These are phyloP conservation scores for Aleadryas rufinucha DNA, from an alignment of 2,113 vertebrate species.

Conservation along the genomic window DNA sequence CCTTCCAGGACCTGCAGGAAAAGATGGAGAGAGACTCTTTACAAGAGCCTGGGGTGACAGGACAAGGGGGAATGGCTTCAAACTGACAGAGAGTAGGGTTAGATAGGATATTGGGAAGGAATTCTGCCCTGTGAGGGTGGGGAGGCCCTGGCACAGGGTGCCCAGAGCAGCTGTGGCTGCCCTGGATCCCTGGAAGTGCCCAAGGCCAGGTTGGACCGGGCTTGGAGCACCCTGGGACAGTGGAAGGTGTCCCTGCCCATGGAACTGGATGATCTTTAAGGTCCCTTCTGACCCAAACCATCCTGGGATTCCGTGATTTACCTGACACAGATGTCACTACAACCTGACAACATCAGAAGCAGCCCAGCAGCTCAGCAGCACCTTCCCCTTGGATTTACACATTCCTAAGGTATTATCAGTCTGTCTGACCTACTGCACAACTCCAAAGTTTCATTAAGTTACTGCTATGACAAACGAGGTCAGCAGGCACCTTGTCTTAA, in stretches of 20 bases:
- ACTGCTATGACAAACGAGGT: not conserved
- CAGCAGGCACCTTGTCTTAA: not conserved
- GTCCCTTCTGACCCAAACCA: not conserved
- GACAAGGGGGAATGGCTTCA: not conserved
- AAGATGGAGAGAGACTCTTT: not conserved
- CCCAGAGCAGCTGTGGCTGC: not conserved
- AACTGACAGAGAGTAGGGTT: not conserved
- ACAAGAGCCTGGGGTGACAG: not conserved
- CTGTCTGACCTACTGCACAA: not conserved
- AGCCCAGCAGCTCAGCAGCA: not conserved
- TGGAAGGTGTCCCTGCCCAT: not conserved
- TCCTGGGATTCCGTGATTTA: not conserved
- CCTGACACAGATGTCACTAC: not conserved
- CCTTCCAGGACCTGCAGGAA: not conserved
- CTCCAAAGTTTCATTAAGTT: not conserved
- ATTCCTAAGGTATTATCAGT: not conserved
- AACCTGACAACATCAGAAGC: not conserved
- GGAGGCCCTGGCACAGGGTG: not conserved
- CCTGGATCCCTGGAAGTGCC: not conserved
- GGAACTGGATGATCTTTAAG: not conserved
- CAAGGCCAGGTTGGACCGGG: not conserved
- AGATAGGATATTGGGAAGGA: fast-evolving
- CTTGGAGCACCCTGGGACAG: fast-evolving
- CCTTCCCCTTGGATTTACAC: not conserved
- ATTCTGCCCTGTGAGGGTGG: not conserved